These are phyloP conservation scores for Saxicola maurus DNA, from an alignment of 2,797 vertebrate genomes.

Conservation along the genomic window DNA sequence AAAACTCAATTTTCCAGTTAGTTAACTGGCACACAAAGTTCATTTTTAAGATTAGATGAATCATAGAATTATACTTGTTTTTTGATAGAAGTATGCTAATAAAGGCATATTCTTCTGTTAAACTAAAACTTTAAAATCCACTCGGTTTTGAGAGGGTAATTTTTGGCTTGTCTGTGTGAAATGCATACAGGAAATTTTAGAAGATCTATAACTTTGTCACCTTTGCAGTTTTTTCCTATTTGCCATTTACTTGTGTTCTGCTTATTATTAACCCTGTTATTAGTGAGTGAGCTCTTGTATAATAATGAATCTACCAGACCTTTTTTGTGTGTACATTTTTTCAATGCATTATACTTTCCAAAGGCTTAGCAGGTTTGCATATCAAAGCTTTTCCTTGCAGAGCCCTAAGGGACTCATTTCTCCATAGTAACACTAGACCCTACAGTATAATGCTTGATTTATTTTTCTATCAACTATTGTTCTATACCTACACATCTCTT, in stretches of 20 bases:
- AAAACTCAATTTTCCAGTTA: background rate
- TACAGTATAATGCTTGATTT: constrained; percentile 51
- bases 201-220: background rate
- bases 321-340: constrained; percentile 5
- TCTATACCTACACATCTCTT: constrained; percentile 29
- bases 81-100: background rate
- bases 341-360: constrained; percentile 19
- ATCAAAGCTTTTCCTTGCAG: constrained; percentile 43
- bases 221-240: background rate
- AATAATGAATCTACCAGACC: background rate
- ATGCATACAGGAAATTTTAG: background rate
- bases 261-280: constrained; percentile 27
- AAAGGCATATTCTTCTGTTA: background rate
- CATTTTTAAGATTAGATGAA: background rate
- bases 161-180: background rate
- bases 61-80: background rate
- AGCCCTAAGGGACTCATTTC: constrained; percentile 55
- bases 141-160: background rate
- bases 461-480: constrained; percentile 58
- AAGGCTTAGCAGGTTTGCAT: constrained; percentile 52
- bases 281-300: background rate
- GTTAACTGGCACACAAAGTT: background rate
- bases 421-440: constrained; percentile 40
- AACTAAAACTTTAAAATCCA: background rate
- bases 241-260: background rate